phyloP scores from a whole-genome alignment of 1,140 invertebrate species.

The Pogonognathellus flavescens region DNA sequence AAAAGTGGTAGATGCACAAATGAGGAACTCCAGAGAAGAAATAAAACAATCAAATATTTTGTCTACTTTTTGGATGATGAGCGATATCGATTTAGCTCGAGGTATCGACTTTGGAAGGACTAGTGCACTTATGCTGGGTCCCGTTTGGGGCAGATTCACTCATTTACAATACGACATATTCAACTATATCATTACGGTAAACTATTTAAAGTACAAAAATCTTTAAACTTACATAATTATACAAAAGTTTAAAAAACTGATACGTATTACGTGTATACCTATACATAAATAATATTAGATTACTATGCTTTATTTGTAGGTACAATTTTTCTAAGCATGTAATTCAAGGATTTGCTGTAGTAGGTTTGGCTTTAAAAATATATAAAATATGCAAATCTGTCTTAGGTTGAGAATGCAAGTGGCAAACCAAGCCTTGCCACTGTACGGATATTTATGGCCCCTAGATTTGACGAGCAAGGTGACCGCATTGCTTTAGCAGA shows the following conservation, averaged over 20 bases:
- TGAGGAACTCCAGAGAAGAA: neutral
- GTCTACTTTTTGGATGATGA: slow-evolving; percentile 81
- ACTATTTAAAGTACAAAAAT: no score
- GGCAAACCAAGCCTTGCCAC: slow-evolving; percentile 72
- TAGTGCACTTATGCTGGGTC: slow-evolving; percentile 74
- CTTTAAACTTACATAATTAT: no score
- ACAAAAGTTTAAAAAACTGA: no score
- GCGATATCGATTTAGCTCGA: slow-evolving; percentile 80
- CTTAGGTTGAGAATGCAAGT: slow-evolving; percentile 10
- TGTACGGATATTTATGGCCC: slow-evolving; percentile 83
- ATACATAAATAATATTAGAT: no score
- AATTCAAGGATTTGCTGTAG: no score
- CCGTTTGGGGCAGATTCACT: slow-evolving; percentile 79
- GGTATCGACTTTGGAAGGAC: slow-evolving; percentile 78
- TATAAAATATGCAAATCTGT: no score
- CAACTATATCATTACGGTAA: slow-evolving; percentile 71
- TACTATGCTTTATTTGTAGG: no score
- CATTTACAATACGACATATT: slow-evolving; percentile 83
- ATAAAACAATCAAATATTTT: slow-evolving; percentile 68
- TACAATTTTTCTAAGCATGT: no score
- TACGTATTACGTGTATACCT: no score
- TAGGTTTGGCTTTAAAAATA: no score
- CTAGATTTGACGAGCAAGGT: slow-evolving; percentile 79
- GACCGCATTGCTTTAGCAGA: slow-evolving; percentile 76
- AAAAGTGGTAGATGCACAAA: neutral